phyloP scores from a whole-genome alignment of 1,140 invertebrate species.

The Drosophila repleta region DNA sequence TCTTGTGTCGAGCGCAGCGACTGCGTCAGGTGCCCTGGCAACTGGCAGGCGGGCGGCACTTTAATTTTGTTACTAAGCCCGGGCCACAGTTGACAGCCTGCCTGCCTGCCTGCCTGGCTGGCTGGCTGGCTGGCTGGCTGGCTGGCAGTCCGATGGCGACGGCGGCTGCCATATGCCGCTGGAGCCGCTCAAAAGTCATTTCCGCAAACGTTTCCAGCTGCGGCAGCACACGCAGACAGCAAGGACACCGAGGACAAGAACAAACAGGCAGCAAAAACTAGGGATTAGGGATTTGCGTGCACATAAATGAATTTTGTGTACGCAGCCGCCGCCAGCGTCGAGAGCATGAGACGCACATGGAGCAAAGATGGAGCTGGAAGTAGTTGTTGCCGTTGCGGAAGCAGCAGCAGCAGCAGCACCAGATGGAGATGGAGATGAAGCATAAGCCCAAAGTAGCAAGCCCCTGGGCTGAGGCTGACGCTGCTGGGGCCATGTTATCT shows the following conservation, averaged over 20 bases:
- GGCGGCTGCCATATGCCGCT: conserved; percentile 55
- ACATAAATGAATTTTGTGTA: conserved; percentile 81
- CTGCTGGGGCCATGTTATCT: conserved; percentile 62
- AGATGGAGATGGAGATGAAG: conserved; percentile 7
- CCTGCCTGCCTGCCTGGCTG: background rate
- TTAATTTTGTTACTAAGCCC: conserved; percentile 78
- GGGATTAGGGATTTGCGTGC: conserved; percentile 80
- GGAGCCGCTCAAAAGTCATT: conserved; percentile 80
- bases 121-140: too few species aligned
- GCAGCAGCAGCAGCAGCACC: background rate
- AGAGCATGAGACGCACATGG: conserved; percentile 28
- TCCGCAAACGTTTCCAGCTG: conserved; percentile 75
- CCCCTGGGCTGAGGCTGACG: background rate
- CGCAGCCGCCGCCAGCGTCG: conserved; percentile 37
- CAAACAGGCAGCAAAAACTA: conserved; percentile 73
- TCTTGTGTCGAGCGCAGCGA: conserved; percentile 71
- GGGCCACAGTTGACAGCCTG: conserved; percentile 46
- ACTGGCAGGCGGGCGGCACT: conserved; percentile 57
- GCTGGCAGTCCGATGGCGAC: conserved; percentile 10
- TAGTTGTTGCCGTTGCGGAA: background rate
- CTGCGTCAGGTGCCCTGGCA: conserved; percentile 50
- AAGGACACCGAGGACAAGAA: conserved; percentile 31
- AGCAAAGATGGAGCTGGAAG: conserved; percentile 1
- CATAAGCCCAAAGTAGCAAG: conserved; percentile 36
- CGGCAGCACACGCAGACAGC: conserved; percentile 10